phyloP scores from a whole-genome alignment of 2,797 vertebrate species.

The Parambassis ranga region DNA sequence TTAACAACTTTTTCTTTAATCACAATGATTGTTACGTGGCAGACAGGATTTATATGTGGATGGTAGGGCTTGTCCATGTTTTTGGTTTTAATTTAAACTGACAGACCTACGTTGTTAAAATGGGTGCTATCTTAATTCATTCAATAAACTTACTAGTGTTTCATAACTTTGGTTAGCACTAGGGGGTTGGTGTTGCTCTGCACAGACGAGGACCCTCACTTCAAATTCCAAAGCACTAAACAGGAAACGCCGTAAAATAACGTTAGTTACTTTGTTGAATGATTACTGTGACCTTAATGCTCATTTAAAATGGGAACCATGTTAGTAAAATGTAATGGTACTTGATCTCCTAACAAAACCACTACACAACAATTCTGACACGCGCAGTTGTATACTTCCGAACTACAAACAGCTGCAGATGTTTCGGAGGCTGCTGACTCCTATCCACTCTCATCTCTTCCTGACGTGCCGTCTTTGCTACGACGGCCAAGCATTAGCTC shows the following conservation, averaged over 20 bases:
- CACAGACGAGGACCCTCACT: background rate
- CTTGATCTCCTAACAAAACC: background rate
- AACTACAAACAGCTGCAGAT: slow-evolving; percentile 52
- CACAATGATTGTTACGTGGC: too few species aligned
- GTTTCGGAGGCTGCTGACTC: slow-evolving; percentile 25
- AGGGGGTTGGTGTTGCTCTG: too few species aligned
- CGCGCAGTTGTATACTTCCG: slow-evolving; percentile 51
- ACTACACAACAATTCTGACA: slow-evolving; percentile 4
- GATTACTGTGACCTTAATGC: background rate
- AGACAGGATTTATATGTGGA: too few species aligned
- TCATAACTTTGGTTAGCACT: too few species aligned
- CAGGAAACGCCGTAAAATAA: background rate
- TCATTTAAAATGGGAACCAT: background rate
- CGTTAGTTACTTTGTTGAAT: background rate
- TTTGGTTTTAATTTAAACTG: too few species aligned
- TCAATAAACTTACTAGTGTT: too few species aligned
- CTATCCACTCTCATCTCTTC: slow-evolving; percentile 17
- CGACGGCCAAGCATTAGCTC: slow-evolving; percentile 30
- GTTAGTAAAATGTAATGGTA: background rate
- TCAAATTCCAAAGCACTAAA: background rate
- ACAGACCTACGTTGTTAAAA: too few species aligned
- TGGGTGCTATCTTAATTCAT: too few species aligned
- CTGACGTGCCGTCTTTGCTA: slow-evolving; percentile 19
- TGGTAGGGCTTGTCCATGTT: too few species aligned
- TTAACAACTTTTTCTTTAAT: too few species aligned